A percentile compares a stretch with the other conserved stretches of the same genome.
Conservation (phyloP, 2,888 invertebrate genomes). For the Biston betularia region DNA sequence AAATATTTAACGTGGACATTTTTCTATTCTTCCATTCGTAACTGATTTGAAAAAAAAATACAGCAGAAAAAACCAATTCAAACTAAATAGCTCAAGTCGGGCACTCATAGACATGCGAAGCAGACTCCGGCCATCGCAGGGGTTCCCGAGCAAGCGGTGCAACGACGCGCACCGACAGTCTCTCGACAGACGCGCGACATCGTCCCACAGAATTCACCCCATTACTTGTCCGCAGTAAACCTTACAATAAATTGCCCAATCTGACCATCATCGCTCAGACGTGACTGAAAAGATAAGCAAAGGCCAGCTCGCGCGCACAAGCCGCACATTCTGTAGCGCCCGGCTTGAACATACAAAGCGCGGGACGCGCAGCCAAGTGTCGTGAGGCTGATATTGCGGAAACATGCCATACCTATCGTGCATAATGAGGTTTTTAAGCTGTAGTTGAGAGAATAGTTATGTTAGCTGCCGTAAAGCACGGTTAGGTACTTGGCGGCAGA, state of each 20-base stretch:
- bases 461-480: no score
- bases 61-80: background rate
- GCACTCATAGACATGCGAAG: background rate
- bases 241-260: conserved; percentile 27
- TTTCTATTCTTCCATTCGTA: no score
- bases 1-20: background rate
- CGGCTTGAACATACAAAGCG: no score
- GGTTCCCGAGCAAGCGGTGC: background rate
- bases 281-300: conserved; percentile 33
- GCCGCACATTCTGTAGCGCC: no score
- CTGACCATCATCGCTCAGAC: conserved; percentile 26
- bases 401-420: background rate
- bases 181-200: no score
- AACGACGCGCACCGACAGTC: no score
- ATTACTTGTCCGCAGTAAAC: background rate
- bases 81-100: no score
- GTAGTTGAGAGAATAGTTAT: no score
- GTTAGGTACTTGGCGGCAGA: no score
- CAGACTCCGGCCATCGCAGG: background rate
- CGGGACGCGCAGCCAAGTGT: no score
- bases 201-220: no score
- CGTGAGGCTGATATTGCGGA: background rate
- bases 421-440: no score
- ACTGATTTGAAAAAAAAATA: background rate
- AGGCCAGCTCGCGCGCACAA: background rate